phyloP scores from a whole-genome alignment of 2,888 invertebrate species.

The Meta bourneti region DNA sequence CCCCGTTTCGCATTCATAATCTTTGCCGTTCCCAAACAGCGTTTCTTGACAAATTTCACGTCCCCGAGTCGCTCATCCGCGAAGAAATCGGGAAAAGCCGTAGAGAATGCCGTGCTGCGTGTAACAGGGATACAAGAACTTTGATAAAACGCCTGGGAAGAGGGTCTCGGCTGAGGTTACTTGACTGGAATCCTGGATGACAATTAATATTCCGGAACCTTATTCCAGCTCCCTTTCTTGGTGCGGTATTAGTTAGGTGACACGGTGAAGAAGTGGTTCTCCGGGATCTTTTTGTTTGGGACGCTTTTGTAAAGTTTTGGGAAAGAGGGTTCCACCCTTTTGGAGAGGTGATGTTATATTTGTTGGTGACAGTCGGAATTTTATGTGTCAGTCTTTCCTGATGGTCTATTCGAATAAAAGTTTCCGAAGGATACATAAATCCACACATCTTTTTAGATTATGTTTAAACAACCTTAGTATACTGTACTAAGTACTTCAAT shows the following conservation, averaged over 20 bases:
- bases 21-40: neutral
- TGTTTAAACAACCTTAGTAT: too few relatives aligned
- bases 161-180: neutral
- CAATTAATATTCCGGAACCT: neutral
- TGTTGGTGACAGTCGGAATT: neutral
- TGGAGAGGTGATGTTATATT: neutral
- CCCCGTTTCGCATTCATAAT: conserved; percentile 8
- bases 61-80: neutral
- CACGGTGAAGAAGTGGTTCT: neutral
- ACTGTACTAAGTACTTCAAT: too few relatives aligned
- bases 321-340: neutral
- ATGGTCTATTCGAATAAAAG: too few relatives aligned
- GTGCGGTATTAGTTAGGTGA: neutral
- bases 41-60: conserved; percentile 7
- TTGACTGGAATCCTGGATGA: too few relatives aligned
- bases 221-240: neutral
- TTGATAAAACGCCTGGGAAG: neutral
- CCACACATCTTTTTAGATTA: too few relatives aligned
- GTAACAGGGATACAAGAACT: neutral
- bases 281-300: neutral
- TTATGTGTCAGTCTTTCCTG: neutral
- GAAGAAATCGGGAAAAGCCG: neutral
- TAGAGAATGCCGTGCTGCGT: neutral
- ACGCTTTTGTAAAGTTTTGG: neutral
- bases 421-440: too few relatives aligned